These are phyloP conservation scores for Anarrhichthys ocellatus DNA, from an alignment of 2,113 vertebrate genomes.

Conservation along the genomic window DNA sequence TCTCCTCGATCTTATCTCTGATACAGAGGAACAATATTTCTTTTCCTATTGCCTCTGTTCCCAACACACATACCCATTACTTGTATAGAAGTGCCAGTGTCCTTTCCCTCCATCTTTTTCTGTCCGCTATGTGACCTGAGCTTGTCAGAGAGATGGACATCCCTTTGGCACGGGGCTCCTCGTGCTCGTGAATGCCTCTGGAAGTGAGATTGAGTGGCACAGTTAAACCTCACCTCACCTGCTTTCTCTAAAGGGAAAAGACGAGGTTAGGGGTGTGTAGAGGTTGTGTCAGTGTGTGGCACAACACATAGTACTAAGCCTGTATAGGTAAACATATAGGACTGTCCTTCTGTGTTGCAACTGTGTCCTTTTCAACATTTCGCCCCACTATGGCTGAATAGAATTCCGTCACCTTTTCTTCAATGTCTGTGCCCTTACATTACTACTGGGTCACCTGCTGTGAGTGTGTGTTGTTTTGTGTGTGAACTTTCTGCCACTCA, in stretches of 20 bases:
- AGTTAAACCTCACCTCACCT: conserved; percentile 62
- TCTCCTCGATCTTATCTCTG: conserved; percentile 36
- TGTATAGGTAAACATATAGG: conserved; percentile 1
- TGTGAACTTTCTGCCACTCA: conserved; percentile 26
- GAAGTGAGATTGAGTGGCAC: conserved; percentile 63
- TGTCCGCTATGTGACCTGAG: conserved; percentile 54
- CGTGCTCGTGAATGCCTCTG: conserved; percentile 27
- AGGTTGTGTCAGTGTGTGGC: conserved; percentile 36
- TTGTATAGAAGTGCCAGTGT: conserved; percentile 46
- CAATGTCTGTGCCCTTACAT: not conserved
- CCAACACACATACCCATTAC: conserved; percentile 38
- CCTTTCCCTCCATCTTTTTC: conserved; percentile 55
- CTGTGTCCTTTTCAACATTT: conserved; percentile 11
- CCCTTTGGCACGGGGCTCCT: conserved; percentile 30
- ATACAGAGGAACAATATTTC: conserved; percentile 61
- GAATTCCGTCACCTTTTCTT: conserved; percentile 23
- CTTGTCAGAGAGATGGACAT: conserved; percentile 67
- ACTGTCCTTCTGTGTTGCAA: conserved; percentile 9
- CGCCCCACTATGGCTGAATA: conserved; percentile 21
- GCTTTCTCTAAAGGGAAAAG: conserved; percentile 29
- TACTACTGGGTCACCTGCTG: conserved; percentile 17
- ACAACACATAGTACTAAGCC: not conserved
- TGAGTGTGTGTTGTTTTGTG: conserved; percentile 11
- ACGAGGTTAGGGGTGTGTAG: conserved; percentile 38
- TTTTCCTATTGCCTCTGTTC: conserved; percentile 31